phyloP scores from a whole-genome alignment of 2,888 invertebrate genomes.

The Leptinotarsa juncta region DNA sequence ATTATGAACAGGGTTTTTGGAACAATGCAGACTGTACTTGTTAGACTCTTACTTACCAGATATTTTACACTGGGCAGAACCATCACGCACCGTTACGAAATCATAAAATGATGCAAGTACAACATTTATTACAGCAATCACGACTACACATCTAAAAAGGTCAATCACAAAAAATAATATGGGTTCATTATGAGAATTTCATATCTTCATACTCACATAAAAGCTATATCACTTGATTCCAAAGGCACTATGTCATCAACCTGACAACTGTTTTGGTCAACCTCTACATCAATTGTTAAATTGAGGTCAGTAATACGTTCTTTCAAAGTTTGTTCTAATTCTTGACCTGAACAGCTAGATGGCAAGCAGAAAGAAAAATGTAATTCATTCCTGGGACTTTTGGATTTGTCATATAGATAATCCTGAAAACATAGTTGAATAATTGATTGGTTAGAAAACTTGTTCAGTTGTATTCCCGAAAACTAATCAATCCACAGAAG shows the following conservation, averaged over 20 bases:
- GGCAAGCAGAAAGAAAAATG: slow-evolving; percentile 75
- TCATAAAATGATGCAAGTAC: slow-evolving; percentile 42
- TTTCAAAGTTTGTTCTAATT: slow-evolving; percentile 63
- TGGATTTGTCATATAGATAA: slow-evolving; percentile 36
- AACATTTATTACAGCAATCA: slow-evolving; percentile 12
- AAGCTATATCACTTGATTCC: slow-evolving; percentile 41
- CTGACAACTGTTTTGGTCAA: slow-evolving; percentile 44
- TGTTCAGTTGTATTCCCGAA: no score
- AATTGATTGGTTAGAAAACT: neutral
- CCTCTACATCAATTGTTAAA: slow-evolving; percentile 39
- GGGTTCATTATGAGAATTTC: no score
- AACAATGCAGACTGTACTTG: no score
- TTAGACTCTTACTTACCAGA: neutral
- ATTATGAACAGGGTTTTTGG: no score
- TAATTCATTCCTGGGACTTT: slow-evolving; percentile 55
- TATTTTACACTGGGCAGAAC: slow-evolving; percentile 30
- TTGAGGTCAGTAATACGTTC: slow-evolving; percentile 38
- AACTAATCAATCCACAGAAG: no score
- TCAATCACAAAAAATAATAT: no score
- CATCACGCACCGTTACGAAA: slow-evolving; percentile 41
- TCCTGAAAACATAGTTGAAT: slow-evolving; percentile 35
- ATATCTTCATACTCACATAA: slow-evolving; percentile 39
- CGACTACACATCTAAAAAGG: slow-evolving; percentile 20
- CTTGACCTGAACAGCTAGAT: slow-evolving; percentile 68
- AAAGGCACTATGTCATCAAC: slow-evolving; percentile 22